Conservation (phyloP, 2,888 invertebrate species). For the Agriopis marginaria region DNA sequence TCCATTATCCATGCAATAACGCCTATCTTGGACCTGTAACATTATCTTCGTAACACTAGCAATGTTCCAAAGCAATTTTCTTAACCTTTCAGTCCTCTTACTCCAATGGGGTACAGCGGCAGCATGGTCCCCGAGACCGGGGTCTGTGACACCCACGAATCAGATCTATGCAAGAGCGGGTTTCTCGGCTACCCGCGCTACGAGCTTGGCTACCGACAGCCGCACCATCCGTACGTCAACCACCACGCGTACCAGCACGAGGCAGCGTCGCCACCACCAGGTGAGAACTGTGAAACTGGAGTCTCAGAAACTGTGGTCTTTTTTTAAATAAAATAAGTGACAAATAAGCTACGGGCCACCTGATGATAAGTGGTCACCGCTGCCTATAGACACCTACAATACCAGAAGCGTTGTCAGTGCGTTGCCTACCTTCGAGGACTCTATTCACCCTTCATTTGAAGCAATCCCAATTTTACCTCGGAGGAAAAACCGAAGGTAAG, state of each 20-base stretch:
- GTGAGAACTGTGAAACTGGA: constrained; percentile 49
- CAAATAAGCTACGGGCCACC: no score
- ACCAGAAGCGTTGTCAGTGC: no score
- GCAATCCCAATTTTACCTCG: no score
- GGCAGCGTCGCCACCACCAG: constrained; percentile 74
- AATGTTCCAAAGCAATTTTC: background rate
- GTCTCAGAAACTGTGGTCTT: background rate
- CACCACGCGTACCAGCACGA: constrained; percentile 78
- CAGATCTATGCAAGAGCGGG: constrained; percentile 76
- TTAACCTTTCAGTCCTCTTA: constrained; percentile 71
- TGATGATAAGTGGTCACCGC: no score
- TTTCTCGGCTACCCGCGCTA: constrained; percentile 81
- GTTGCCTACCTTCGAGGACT: no score
- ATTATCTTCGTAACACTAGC: no score
- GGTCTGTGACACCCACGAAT: constrained; percentile 70
- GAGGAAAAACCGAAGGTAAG: no score
- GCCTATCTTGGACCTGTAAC: no score
- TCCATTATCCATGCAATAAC: no score
- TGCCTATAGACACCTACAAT: no score
- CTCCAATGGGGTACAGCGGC: constrained; percentile 79
- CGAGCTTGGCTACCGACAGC: constrained; percentile 77
- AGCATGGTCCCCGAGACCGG: constrained; percentile 71
- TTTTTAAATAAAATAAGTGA: no score
- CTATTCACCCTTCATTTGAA: no score
- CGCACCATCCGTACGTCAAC: constrained; percentile 73